Percentiles rank a stretch among this genome's conserved stretches.
Conservation (phyloP, 2,797 vertebrate genomes). For the Chaenodraco wilsoni region DNA sequence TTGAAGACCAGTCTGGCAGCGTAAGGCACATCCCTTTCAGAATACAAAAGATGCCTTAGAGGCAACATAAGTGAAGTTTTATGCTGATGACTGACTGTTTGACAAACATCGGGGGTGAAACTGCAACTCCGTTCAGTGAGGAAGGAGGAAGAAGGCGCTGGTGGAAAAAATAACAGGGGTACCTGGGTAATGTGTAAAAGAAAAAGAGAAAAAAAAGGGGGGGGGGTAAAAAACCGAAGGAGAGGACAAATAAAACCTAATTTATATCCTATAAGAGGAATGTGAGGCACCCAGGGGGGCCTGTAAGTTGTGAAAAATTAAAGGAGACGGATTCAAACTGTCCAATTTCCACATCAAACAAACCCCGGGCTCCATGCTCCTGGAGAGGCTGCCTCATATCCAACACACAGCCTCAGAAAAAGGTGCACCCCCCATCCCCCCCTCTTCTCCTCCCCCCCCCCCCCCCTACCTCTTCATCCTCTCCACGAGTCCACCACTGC, state of each 20-base stretch:
- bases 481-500: conserved; percentile 68
- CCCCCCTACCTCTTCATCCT: conserved; percentile 63
- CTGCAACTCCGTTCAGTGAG: conserved; percentile 63
- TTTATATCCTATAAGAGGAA: conserved; percentile 92
- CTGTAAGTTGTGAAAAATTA: conserved; percentile 99
- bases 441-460: conserved; percentile 33
- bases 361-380: conserved; percentile 91
- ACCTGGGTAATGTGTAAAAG: conserved; percentile 68
- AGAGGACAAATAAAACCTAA: conserved; percentile 79
- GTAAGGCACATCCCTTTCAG: conserved; percentile 76
- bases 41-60: conserved; percentile 85
- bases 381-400: conserved; percentile 96
- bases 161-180: conserved; percentile 44
- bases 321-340: conserved; percentile 99
- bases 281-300: conserved; percentile 90
- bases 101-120: conserved; percentile 76
- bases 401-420: conserved; percentile 89
- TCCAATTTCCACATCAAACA: conserved; percentile 99
- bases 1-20: conserved; percentile 79
- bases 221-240: conserved; percentile 56
- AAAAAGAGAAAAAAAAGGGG: conserved; percentile 24
- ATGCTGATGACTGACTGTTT: conserved; percentile 81
- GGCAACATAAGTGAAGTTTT: conserved; percentile 82
- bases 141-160: conserved; percentile 36
- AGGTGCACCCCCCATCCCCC: conserved; percentile 52